Base-by-base conservation (phyloP, 2,113 vertebrate species). In the Irena cyanogastra region DNA sequence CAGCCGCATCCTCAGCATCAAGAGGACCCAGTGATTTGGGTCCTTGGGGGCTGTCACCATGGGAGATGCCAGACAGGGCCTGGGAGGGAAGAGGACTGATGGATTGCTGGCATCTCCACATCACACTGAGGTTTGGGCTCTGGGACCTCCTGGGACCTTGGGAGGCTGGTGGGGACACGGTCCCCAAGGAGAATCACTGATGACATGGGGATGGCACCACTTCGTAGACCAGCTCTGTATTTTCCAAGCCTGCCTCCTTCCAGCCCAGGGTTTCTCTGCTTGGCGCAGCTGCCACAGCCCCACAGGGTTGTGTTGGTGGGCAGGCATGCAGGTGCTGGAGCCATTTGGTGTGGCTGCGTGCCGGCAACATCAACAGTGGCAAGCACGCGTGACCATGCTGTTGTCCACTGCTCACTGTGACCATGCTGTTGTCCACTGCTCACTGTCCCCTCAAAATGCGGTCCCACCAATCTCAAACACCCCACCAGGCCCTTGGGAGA, bases 181-280 rank as follows among this genome's bases (percentile, higher is more conserved):
- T 64, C 7, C 5, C 13, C 10, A 11, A 9, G 41, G 13, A 39
- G 3, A 59, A 72, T 41, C 31, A 44, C 35, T 44, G 27, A 23
- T 16, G 16, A 10, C 42, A 37, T 11, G 15, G 9, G 5, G 14
- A 13, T 54, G 56, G 11, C 39, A 56, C 52, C 33, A 10, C 27
- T 86, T 72, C 0, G 0, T 5, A 7, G 50, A 21, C 26, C 41
- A 76, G 33, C 8, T 14, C 82, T 1, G 1, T 1, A 0, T 26
- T 72, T 92, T 56, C 28, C 70, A 71, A 60, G 41, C 31, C n/a
- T 37, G 6, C 9, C n/a, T 83, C 31, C 28, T 87, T 78, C 57
- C 45, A 3, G 2, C n/a, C 28, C 9, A 19, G 37, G 23, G 16
- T n/a, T 82, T 52, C 57, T 56, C 21, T 2, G 1, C 35, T 78